phyloP scores from a whole-genome alignment of 1,140 invertebrate species.

The Macrotrachela quadricornifera region DNA sequence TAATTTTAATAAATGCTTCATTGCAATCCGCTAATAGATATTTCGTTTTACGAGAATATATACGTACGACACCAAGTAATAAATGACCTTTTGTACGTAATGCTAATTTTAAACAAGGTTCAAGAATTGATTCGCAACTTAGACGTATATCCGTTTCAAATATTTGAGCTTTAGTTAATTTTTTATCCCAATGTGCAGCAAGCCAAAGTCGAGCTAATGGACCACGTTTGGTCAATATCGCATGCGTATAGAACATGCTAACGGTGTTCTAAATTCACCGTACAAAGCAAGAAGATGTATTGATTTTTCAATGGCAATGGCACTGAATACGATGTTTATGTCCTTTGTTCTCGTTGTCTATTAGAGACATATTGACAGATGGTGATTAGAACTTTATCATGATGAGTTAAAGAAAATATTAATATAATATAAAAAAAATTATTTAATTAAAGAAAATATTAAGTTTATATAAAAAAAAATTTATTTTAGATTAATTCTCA shows the following conservation, averaged over 20 bases:
- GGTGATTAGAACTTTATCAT: no score
- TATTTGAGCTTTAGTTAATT: slow-evolving; percentile 96
- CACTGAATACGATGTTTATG: no score
- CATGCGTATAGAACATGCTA: slow-evolving; percentile 93
- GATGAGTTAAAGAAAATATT: no score
- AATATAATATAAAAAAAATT: no score
- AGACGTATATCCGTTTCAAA: slow-evolving; percentile 99
- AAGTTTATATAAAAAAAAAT: no score
- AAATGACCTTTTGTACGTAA: slow-evolving; percentile 90
- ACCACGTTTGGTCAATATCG: slow-evolving; percentile 95
- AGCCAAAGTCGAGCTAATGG: slow-evolving; percentile 93
- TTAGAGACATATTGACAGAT: no score
- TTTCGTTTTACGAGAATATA: slow-evolving; percentile 95
- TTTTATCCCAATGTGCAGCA: slow-evolving; percentile 99
- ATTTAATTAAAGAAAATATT: no score
- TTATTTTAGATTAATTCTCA: no score
- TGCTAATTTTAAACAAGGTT: slow-evolving; percentile 79
- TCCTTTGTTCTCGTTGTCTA: no score
- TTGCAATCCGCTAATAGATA: slow-evolving; percentile 96
- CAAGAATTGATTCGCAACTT: slow-evolving; percentile 91
- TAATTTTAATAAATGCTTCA: slow-evolving; percentile 99
- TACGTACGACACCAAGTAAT: slow-evolving; percentile 83
- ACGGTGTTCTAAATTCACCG: no score
- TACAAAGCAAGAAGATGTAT: no score
- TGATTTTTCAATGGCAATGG: no score